phyloP scores from a whole-genome alignment of 2,113 vertebrate genomes.

The Canis aureus region DNA sequence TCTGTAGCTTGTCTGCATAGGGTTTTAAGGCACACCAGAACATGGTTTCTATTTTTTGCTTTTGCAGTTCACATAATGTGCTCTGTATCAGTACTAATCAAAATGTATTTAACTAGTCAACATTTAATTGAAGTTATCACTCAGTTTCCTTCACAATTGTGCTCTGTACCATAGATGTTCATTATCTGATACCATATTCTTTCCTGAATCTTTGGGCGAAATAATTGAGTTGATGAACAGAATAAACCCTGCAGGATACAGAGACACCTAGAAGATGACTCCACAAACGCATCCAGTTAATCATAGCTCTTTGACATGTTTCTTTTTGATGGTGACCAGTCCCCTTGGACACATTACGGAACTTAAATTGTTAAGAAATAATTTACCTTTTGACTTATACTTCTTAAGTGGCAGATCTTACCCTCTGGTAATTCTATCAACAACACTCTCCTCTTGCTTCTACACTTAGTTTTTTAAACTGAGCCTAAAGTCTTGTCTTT shows the following conservation, averaged over 20 bases:
- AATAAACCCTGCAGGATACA: not conserved
- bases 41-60: not conserved
- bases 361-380: slow-evolving; percentile 20
- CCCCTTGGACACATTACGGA: not conserved
- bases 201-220: not conserved
- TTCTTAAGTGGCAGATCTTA: not conserved
- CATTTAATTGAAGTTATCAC: not conserved
- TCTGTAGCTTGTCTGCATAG: not conserved
- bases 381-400: slow-evolving; percentile 2
- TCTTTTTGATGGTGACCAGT: not conserved
- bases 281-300: not conserved
- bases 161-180: not conserved
- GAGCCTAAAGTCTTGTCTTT: not conserved
- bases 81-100: not conserved
- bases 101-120: not conserved
- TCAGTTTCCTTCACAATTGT: too few species aligned
- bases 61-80: not conserved
- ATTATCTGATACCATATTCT: not conserved
- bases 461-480: not conserved
- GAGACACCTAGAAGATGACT: not conserved
- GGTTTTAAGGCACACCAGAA: not conserved
- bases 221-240: not conserved
- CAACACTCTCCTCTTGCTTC: not conserved
- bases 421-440: slow-evolving; percentile 2
- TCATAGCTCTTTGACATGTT: not conserved